Base-by-base conservation (phyloP, 2,113 vertebrate species). In the Megaceryle torquata region DNA sequence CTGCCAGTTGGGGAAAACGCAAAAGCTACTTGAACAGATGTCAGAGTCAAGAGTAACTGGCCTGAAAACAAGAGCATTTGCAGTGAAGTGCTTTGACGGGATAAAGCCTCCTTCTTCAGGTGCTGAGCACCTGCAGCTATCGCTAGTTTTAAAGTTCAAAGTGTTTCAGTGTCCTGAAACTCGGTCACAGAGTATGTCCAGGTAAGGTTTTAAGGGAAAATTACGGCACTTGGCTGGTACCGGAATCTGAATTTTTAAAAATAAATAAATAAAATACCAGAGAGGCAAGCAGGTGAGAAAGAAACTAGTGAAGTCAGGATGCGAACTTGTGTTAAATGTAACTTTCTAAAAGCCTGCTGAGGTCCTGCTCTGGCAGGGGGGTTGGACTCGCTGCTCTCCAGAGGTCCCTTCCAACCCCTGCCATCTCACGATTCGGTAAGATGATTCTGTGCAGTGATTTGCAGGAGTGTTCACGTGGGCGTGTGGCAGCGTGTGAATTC, bases 281-380 rank as follows among this genome's bases (percentile, higher is more conserved):
- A 79, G 72, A 87, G 93, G 86, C 79, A 89, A 93, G 86, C 80
- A 93, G 91, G 95, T 91, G 88, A 93, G 91, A 63, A 31, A 44
- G 85, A 63, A 79, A 39, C 44, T 53, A 83, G 86, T 12, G 26
- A 57, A 92, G 82, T 63, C 69, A 88, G 82, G 77, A 22, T 19
- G 29, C 50, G 72, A 46, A 29, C 25, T 60, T 26, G 20, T 35
- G 25, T 68, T 81, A 44, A 50, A 41, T 33, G 53, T 28, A 25
- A 39, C 22, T 37, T 31, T 37, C n/a, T 2, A 2, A 57, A 67
- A 44, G 39, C 31, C 41, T 57, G 9, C 50, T 9, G 68, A 43
- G 39, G 22, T 16, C 11, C 50, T 51, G 50, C 50, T 51, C 24
- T 51, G 50, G 50, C 50, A 13, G 50, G 24, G 50, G 50, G 50